phyloP scores from a whole-genome alignment of 2,888 invertebrate genomes.

The Lasioglossum lativentre region DNA sequence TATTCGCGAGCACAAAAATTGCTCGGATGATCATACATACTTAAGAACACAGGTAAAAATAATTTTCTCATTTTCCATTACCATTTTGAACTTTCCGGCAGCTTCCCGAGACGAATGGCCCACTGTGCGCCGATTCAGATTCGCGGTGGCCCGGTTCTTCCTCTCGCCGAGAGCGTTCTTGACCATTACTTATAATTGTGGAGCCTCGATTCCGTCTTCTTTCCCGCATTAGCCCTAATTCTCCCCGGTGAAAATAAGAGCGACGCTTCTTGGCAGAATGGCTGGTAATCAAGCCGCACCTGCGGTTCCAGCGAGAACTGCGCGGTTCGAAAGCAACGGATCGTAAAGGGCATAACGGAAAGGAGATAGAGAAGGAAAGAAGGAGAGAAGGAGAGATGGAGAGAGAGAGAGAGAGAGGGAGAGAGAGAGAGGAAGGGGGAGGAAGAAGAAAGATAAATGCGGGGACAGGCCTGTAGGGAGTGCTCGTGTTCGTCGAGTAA shows the following conservation, averaged over 20 bases:
- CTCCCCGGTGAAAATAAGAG: conserved; percentile 12
- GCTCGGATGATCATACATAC: not conserved
- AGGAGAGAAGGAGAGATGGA: not conserved
- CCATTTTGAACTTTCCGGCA: not conserved
- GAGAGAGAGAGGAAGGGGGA: not conserved
- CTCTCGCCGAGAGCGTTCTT: not conserved
- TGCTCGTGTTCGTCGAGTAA: conserved; percentile 65
- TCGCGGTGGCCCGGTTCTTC: not conserved
- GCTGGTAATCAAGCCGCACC: conserved; percentile 46
- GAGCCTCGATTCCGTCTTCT: not conserved
- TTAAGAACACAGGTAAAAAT: not conserved
- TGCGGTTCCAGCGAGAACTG: conserved; percentile 31
- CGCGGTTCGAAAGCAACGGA: conserved; percentile 31
- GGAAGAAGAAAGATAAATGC: conserved; percentile 51
- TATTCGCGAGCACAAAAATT: not conserved
- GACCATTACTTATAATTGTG: conserved; percentile 3
- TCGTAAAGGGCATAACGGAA: conserved; percentile 33
- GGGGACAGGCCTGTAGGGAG: conserved; percentile 69
- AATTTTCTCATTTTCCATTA: not conserved
- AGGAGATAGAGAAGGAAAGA: not conserved
- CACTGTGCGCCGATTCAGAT: not conserved
- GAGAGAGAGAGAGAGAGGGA: not conserved
- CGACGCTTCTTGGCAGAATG: conserved; percentile 8
- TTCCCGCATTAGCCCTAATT: conserved; percentile 10
- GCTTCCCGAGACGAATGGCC: not conserved